Base-by-base conservation (phyloP, 2,113 vertebrate species). In the Butorides virescens region DNA sequence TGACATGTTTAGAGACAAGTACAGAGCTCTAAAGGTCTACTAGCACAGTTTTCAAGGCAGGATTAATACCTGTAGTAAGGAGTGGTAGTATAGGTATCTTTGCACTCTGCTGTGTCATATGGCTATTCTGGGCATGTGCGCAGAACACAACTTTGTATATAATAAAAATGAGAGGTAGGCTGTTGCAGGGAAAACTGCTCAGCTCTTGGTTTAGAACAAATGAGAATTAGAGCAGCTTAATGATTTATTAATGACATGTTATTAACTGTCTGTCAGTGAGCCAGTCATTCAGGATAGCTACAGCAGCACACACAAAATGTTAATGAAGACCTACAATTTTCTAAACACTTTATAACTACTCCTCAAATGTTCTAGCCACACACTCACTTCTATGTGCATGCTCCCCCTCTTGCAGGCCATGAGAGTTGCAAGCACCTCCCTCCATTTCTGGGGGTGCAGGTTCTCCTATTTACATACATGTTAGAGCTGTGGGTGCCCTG, bases 391-490 rank as follows among this genome's bases (percentile, higher is more conserved):
- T 55, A 2, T 2, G 37, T 13, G 11, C 12, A 5, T 5, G 0
- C 11, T 71, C 4, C 20, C 42, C 11, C 6, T 81, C 25, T 66
- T 18, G 12, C 5, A 22, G 32, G 18, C 21, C 34, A 4, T 10
- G 18, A 37, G 58, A 68, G 10, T 56, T 81, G 44, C 70, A 39
- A 37, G 37, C 30, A 49, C 13, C 14, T 4, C 2, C 5, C 2
- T 30, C 3, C 0, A 1, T 26, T 79, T 63, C 50, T 37, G 36
- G 34, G 17, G 10, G 10, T 55, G 0, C 11, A 27, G 7, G 20
- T 66, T 30, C 32, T 74, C 46, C n/a, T 44, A 15, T 61, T 58
- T 9, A 2, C 19, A 25, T 29, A 12, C 6, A 27, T 62, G 6
- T 14, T 6, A 18, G 32, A 53, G 2, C 7, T 30, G 36, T 32